A percentile compares a stretch with the other conserved stretches of the same genome.
phyloP scores from a whole-genome alignment of 2,113 vertebrate species.

The crab-eating macaque (Macaca fascicularis) region DNA sequence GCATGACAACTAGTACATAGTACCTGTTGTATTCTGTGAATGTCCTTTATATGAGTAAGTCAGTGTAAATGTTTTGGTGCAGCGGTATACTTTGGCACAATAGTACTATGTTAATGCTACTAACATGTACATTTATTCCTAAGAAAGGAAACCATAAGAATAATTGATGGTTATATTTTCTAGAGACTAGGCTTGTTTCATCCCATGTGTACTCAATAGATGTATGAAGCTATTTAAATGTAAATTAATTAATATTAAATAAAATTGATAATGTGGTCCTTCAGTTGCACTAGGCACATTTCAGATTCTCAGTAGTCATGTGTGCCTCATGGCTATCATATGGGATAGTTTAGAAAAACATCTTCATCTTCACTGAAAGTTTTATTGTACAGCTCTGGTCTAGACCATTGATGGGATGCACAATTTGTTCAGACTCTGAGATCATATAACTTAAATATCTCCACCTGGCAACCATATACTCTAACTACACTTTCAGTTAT shows the following conservation, averaged over 20 bases:
- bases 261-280: not conserved
- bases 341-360: not conserved
- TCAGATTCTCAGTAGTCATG: not conserved
- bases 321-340: not conserved
- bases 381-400: not conserved
- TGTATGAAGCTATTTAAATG: not conserved
- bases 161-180: not conserved
- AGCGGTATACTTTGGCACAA: not conserved
- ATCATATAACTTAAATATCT: not conserved
- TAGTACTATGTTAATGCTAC: not conserved
- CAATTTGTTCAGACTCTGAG: not conserved
- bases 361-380: not conserved
- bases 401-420: not conserved
- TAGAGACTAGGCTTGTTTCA: not conserved
- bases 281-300: not conserved
- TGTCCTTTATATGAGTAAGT: not conserved
- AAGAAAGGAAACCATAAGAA: not conserved
- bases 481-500: not conserved
- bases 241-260: constrained; percentile 19
- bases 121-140: not conserved
- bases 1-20: not conserved
- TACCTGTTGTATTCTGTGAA: not conserved
- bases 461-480: not conserved
- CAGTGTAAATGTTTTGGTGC: not conserved
- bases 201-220: not conserved